phyloP scores from a whole-genome alignment of 2,797 vertebrate genomes.

The Enoplosus armatus region DNA sequence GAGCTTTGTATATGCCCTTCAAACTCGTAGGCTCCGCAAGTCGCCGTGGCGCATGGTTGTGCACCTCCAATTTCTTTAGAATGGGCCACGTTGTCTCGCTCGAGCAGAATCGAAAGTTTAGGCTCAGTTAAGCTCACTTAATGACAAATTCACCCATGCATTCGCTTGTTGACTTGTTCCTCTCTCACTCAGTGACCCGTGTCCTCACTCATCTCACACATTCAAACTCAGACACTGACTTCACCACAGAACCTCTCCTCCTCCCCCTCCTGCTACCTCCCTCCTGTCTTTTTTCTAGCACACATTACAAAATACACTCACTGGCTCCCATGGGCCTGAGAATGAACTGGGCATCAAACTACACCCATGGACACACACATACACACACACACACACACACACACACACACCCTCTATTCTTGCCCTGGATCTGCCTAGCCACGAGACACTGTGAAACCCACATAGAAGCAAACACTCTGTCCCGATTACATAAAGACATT shows the following conservation, averaged over 20 bases:
- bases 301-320: background rate
- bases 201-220: background rate
- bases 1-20: too few species aligned
- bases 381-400: background rate
- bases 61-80: too few species aligned
- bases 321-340: background rate
- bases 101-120: too few species aligned
- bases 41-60: too few species aligned
- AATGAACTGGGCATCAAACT: background rate
- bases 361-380: background rate
- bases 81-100: too few species aligned
- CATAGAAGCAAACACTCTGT: slow-evolving; percentile 31
- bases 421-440: background rate
- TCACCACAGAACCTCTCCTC: background rate
- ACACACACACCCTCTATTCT: background rate
- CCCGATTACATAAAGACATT: slow-evolving; percentile 15
- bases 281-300: background rate
- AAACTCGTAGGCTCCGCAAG: too few species aligned
- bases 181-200: background rate
- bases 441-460: slow-evolving; percentile 1
- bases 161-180: background rate
- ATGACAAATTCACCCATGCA: too few species aligned
- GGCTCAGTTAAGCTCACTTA: too few species aligned
- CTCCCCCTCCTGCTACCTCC: background rate
- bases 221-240: background rate